A percentile compares a stretch with the other conserved stretches of the same genome.
Evolutionary conservation across 2,797 vertebrate species (phyloP).

Genomic region (Loris lydekkerianus): DNA sequence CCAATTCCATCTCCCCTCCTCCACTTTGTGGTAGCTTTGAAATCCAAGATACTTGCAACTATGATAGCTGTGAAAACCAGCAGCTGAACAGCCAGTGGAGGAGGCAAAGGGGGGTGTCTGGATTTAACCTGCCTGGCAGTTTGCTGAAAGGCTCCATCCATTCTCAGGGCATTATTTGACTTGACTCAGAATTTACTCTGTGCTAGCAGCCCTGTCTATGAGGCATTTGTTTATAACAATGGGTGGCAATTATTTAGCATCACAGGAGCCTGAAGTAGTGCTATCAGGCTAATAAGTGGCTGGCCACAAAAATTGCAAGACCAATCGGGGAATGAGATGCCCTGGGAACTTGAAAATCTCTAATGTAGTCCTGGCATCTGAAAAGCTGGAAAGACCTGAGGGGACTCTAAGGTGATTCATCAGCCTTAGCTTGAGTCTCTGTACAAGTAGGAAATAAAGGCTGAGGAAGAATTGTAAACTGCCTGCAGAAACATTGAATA

Average conservation of each 20-base stretch:
- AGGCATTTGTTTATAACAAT: slow-evolving; percentile 11
- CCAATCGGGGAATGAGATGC: background rate
- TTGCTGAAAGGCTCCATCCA: background rate
- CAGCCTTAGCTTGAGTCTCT: background rate
- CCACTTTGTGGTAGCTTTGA: background rate
- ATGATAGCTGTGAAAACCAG: background rate
- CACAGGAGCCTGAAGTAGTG: background rate
- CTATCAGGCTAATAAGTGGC: background rate
- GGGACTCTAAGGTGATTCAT: background rate
- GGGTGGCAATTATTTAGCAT: background rate
- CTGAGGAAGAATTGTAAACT: background rate
- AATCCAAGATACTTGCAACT: background rate
- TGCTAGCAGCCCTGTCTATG: background rate
- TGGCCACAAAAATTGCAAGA: background rate
- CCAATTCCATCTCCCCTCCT: background rate
- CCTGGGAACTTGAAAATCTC: background rate
- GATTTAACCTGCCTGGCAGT: background rate
- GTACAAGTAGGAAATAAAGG: background rate
- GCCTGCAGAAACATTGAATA: background rate
- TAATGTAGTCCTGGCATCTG: background rate
- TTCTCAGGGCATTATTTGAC: background rate
- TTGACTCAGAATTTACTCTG: background rate
- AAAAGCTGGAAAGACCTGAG: background rate
- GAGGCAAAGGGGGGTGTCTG: background rate
- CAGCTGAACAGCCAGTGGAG: background rate